These are phyloP conservation scores for Nyleta sp. DNA, from an alignment of 2,888 invertebrate species.

Conservation along the genomic window DNA sequence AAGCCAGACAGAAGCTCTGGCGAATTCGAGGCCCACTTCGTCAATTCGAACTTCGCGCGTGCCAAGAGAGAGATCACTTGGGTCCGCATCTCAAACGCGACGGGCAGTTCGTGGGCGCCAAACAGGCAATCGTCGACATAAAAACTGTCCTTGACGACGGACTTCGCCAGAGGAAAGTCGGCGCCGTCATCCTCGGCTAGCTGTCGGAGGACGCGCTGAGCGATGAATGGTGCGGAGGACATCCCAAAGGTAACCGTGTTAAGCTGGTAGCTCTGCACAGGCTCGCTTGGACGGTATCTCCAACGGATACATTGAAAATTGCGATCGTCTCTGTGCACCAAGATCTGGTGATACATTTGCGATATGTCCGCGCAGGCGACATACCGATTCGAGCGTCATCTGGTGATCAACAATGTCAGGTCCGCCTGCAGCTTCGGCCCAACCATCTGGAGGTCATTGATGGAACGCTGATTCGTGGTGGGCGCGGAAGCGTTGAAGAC, in stretches of 20 bases:
- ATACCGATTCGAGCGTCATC: constrained; percentile 10
- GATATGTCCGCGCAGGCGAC: constrained; percentile 29
- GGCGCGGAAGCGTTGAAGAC: constrained; percentile 34
- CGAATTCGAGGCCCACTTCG: constrained; percentile 48
- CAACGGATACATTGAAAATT: constrained; percentile 12
- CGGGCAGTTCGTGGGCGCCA: constrained; percentile 10
- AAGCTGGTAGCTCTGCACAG: not conserved
- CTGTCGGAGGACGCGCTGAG: constrained; percentile 60
- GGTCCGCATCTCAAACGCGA: not conserved
- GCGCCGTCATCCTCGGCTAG: constrained; percentile 53
- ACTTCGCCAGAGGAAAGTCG: constrained; percentile 15
- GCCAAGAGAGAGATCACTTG: constrained; percentile 22
- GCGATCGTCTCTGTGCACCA: not conserved
- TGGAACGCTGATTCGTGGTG: not conserved
- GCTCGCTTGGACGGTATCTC: not conserved
- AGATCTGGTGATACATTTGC: constrained; percentile 29
- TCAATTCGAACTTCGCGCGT: constrained; percentile 25
- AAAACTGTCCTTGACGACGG: not conserved
- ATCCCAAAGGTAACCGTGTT: constrained; percentile 56
- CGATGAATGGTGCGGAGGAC: constrained; percentile 66
- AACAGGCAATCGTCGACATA: constrained; percentile 45
- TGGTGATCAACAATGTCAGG: not conserved
- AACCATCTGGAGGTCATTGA: constrained; percentile 22
- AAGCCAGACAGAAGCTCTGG: constrained; percentile 1
- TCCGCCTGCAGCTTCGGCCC: constrained; percentile 34